Conservation (phyloP, 35 echinoderm and acorn worm species). For the Eucidaris tribuloides region DNA sequence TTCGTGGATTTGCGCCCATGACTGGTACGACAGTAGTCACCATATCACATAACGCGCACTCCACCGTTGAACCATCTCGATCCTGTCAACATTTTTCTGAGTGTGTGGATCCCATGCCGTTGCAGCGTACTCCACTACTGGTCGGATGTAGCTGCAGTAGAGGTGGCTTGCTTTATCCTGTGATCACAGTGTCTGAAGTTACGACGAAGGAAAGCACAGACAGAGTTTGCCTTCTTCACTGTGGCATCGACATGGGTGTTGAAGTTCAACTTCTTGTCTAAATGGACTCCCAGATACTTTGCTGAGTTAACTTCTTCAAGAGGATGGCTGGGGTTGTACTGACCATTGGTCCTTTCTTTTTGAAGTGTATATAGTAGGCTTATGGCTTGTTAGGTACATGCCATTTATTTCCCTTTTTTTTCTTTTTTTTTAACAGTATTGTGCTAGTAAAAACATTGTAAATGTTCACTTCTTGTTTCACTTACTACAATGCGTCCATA, state of each 20-base stretch:
- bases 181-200: slow-evolving; percentile 28
- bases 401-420: no score
- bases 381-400: no score
- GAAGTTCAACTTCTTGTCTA: slow-evolving; percentile 47
- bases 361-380: no score
- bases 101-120: slow-evolving; percentile 33
- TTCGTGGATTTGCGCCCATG: no score
- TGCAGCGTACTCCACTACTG: slow-evolving; percentile 27
- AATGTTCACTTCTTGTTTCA: no score
- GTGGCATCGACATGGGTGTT: slow-evolving; percentile 25
- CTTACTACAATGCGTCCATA: no score
- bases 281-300: slow-evolving; percentile 44
- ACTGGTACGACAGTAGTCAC: neutral
- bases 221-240: slow-evolving; percentile 38
- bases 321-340: neutral
- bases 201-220: slow-evolving; percentile 2
- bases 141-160: neutral
- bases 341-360: neutral
- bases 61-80: slow-evolving; percentile 14
- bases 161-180: slow-evolving; percentile 22
- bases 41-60: slow-evolving; percentile 3
- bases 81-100: neutral
- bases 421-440: no score
- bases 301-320: slow-evolving; percentile 28
- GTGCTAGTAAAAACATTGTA: no score